phyloP scores from a whole-genome alignment of 2,797 vertebrate genomes.

The Psittacula derbiana region DNA sequence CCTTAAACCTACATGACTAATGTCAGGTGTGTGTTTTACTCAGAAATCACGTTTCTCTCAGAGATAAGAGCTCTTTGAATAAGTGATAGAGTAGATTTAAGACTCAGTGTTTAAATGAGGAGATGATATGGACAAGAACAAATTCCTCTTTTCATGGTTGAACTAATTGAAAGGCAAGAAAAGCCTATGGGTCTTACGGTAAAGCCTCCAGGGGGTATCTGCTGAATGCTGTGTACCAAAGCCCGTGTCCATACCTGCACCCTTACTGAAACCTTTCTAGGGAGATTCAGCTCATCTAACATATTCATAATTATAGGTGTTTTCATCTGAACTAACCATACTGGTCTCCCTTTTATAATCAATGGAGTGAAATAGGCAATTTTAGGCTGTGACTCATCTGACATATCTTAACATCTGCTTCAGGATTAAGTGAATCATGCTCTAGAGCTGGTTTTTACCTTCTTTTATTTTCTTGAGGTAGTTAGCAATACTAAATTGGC shows the following conservation, averaged over 20 bases:
- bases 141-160: background rate
- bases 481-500: background rate
- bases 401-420: slow-evolving; percentile 37
- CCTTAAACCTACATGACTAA: background rate
- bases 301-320: slow-evolving; percentile 1
- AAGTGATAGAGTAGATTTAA: background rate
- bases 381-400: slow-evolving; percentile 41
- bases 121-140: background rate
- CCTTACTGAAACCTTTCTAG: background rate
- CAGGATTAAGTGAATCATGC: slow-evolving; percentile 31
- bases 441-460: background rate
- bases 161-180: background rate
- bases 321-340: slow-evolving; percentile 16
- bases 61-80: background rate
- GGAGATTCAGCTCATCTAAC: background rate
- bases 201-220: background rate
- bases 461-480: background rate
- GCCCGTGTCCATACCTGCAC: background rate
- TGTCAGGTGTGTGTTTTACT: background rate
- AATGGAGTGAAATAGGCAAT: slow-evolving; percentile 26
- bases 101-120: background rate
- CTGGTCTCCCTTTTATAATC: slow-evolving; percentile 10
- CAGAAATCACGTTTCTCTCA: background rate
- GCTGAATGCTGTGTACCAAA: background rate
- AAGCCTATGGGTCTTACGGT: background rate